Percentiles rank a stretch among this genome's conserved stretches.
Conservation (phyloP, 2,888 invertebrate species). For the Leucophenga maculata region DNA sequence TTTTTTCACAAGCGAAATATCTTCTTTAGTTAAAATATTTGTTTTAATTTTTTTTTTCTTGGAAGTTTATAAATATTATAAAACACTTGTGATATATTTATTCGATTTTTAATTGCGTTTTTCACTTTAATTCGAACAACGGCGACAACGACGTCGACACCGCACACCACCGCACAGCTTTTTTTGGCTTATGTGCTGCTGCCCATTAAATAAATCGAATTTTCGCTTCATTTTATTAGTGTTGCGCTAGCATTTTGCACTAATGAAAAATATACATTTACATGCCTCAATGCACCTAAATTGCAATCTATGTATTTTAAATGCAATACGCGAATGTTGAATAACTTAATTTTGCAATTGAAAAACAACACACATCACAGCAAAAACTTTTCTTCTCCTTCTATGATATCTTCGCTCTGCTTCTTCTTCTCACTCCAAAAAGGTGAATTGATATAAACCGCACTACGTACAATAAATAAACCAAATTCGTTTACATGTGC, state of each 20-base stretch:
- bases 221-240: constrained; percentile 64
- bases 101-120: constrained; percentile 46
- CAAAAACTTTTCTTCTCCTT: constrained; percentile 10
- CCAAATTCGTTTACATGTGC: no score
- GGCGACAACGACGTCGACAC: constrained; percentile 43
- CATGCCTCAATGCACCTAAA: constrained; percentile 51
- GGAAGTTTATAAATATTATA: constrained; percentile 27
- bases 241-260: constrained; percentile 24
- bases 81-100: constrained; percentile 37
- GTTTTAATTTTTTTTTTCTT: constrained; percentile 25
- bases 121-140: constrained; percentile 44
- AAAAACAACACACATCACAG: constrained; percentile 19
- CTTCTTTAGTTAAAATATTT: constrained; percentile 20
- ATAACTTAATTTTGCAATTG: constrained; percentile 47
- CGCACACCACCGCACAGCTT: constrained; percentile 42
- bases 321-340: constrained; percentile 45
- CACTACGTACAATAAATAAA: no score
- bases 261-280: constrained; percentile 36
- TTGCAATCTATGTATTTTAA: constrained; percentile 37
- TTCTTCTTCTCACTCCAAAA: no score
- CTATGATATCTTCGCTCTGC: no score
- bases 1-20: no score
- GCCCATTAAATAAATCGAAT: constrained; percentile 56
- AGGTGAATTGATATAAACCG: no score
- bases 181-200: constrained; percentile 56